Percentiles rank a stretch among this genome's conserved stretches.
Conservation (phyloP, 2,797 vertebrate genomes). For the Phoebastria nigripes region DNA sequence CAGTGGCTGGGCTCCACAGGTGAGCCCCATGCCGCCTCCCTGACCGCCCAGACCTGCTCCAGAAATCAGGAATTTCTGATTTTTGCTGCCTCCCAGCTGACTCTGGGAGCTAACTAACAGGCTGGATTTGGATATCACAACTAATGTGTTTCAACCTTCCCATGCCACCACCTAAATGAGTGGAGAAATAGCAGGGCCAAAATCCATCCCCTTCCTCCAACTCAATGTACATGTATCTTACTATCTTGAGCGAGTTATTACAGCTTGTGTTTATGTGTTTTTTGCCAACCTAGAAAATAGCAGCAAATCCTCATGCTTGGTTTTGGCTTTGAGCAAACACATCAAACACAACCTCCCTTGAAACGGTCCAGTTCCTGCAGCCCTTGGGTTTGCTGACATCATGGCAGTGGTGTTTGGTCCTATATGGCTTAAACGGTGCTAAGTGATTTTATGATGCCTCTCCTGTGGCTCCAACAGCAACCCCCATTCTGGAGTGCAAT, state of each 20-base stretch:
- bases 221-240: not conserved
- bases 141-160: not conserved
- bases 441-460: not conserved
- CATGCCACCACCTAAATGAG: not conserved
- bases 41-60: not conserved
- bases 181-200: not conserved
- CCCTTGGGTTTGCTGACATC: not conserved
- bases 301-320: not conserved
- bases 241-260: not conserved
- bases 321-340: not conserved
- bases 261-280: not conserved
- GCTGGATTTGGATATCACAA: not conserved
- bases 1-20: not conserved
- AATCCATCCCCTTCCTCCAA: not conserved
- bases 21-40: not conserved
- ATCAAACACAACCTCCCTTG: not conserved
- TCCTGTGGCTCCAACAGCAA: not conserved
- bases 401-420: not conserved
- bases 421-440: not conserved
- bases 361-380: not conserved
- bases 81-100: not conserved
- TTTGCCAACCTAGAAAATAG: conserved; percentile 4
- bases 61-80: not conserved
- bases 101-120: not conserved
- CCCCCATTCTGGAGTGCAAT: not conserved